These are phyloP conservation scores for Standfussiana lucernea DNA, from an alignment of 2,888 invertebrate species.

Conservation along the genomic window DNA sequence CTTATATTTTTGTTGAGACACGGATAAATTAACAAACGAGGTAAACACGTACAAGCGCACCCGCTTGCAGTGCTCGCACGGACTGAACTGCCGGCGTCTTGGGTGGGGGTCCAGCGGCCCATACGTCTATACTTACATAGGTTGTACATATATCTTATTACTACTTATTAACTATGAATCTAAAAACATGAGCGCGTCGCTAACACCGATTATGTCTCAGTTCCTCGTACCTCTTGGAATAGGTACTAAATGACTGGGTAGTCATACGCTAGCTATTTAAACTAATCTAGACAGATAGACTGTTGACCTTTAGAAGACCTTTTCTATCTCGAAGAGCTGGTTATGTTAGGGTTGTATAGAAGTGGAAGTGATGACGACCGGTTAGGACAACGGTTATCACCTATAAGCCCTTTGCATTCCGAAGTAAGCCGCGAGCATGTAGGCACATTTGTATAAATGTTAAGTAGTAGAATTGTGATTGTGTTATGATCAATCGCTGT, in stretches of 20 bases:
- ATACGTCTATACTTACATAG: too few relatives aligned
- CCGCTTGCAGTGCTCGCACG: too few relatives aligned
- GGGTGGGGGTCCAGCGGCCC: too few relatives aligned
- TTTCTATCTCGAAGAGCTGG: background rate
- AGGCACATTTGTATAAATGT: background rate
- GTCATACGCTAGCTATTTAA: background rate
- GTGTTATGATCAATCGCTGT: too few relatives aligned
- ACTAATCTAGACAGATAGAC: background rate
- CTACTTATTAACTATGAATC: too few relatives aligned
- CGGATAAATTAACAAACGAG: too few relatives aligned
- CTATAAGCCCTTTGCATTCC: background rate
- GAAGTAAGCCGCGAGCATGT: background rate
- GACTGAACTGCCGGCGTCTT: too few relatives aligned
- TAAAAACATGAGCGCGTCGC: too few relatives aligned
- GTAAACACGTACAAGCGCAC: too few relatives aligned
- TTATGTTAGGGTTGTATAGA: background rate
- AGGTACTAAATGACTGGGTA: too few relatives aligned
- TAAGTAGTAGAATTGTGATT: background rate
- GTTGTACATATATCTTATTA: too few relatives aligned
- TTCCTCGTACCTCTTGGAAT: background rate
- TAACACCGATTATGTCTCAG: background rate
- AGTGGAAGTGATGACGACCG: background rate
- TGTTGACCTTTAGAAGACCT: background rate
- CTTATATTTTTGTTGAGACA: too few relatives aligned
- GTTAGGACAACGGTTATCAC: background rate